Percentiles rank a stretch among this genome's conserved stretches.
phyloP scores from a whole-genome alignment of 2,888 invertebrate species.

The Hoplodrina blanda region DNA sequence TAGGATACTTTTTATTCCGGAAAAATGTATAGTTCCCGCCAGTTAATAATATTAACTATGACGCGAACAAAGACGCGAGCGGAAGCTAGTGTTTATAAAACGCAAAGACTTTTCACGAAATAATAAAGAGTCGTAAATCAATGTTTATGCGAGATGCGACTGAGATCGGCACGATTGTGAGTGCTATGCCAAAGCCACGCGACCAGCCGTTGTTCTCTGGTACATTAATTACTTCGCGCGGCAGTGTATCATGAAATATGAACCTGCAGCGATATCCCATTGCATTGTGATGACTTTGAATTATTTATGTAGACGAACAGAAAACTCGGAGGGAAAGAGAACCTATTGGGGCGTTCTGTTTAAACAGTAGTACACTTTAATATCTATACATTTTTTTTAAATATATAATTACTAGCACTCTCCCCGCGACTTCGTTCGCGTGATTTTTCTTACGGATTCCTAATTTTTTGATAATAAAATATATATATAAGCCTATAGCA shows the following conservation, averaged over 20 bases:
- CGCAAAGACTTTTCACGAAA: conserved; percentile 7
- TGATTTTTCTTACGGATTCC: no score
- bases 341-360: conserved; percentile 14
- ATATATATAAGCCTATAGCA: no score
- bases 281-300: conserved; percentile 81
- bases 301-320: conserved; percentile 75
- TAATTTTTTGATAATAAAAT: no score
- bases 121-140: conserved; percentile 70
- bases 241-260: conserved; percentile 83
- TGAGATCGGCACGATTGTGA: conserved; percentile 64
- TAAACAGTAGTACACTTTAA: no score
- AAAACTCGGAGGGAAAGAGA: conserved; percentile 44
- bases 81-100: background rate
- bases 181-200: conserved; percentile 71
- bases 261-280: conserved; percentile 81
- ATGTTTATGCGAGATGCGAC: conserved; percentile 69
- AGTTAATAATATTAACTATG: no score
- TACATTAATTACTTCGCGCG: conserved; percentile 80
- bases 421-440: no score
- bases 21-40: no score
- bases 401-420: no score
- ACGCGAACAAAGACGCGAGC: no score
- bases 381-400: no score
- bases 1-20: no score
- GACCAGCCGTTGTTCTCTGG: conserved; percentile 71